Evolutionary conservation across 2,113 vertebrate species (phyloP).

Genomic region (Redunca redunca): DNA sequence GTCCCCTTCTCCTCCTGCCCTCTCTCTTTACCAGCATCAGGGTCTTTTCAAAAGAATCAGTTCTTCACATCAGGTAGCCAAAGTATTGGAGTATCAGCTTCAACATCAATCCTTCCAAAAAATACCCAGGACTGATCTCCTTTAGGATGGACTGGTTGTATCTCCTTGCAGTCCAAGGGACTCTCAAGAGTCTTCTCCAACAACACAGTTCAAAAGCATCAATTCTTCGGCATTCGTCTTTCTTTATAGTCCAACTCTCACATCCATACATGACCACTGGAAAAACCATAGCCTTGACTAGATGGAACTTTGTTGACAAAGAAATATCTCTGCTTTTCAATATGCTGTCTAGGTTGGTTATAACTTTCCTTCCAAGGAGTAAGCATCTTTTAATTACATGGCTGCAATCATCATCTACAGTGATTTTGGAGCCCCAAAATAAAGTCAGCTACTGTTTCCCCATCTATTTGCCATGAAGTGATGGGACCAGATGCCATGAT

Average conservation of each 20-base stretch:
- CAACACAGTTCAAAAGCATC: neutral
- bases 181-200: neutral
- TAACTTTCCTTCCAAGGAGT: neutral
- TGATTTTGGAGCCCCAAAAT: neutral
- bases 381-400: neutral
- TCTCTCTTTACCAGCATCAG: neutral
- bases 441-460: too few relatives aligned
- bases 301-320: neutral
- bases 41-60: neutral
- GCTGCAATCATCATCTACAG: neutral
- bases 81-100: neutral
- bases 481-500: too few relatives aligned
- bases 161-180: neutral
- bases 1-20: neutral
- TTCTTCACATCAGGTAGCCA: neutral
- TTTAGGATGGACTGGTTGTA: neutral
- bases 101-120: neutral
- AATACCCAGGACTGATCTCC: neutral
- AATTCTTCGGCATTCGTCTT: accelerated
- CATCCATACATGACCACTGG: neutral
- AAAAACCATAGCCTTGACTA: neutral
- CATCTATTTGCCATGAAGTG: too few relatives aligned
- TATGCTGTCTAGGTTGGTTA: neutral
- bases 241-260: neutral
- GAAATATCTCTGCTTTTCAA: neutral